Evolutionary conservation across 1,140 invertebrate species (phyloP), one percentile per base, ranked within the genome.

Genomic region (Hesperophylax magnus): DNA sequence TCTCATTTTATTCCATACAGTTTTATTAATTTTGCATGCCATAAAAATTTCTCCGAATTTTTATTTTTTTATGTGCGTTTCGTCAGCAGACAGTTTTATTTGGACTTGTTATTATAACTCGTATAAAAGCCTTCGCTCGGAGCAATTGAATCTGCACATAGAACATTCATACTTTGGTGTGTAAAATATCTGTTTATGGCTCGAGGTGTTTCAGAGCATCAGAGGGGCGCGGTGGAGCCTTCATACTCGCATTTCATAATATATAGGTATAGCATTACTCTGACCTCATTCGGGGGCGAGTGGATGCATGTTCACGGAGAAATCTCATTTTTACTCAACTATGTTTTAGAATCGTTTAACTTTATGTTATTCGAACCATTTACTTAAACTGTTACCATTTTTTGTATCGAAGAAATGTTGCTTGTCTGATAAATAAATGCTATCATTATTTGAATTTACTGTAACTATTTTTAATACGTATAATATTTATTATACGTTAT

Each of bases 21-120:
- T 72, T 71, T 54, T 72, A 72, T 9, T 2, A 24, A 72, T 72
- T 72, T n/a, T 72, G 52, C 69, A 24, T 54, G 69, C 14, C 15
- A 31, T 15, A 72, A 22, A 53, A 72, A 72, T 72, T 72, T 72
- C 69, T 72, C 47, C 17, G 20, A 17, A 54, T 72, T 69, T 34
- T 39, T 52, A 18, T 69, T 69, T 17, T n/a, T 69, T 69, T 20
- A 39, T 69, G 20, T 0, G n/a, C 65, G 18, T 61, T 24, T 47
- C 14, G 39, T 47, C 2, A 47, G 9, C 11, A 11, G 39, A 47
- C 39, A 47, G 39, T 61, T 69, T 39, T 18, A 34, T 17, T 47
- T 17, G n/a, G 34, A 39, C 14, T 39, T 17, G n/a, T 47, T 69
- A 20, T 20, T 34, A 39, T 52, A 17, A 34, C 65, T 47, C 65